A percentile compares a stretch with the other conserved stretches of the same genome.
Conservation (phyloP, 1,140 invertebrate species). For the Trichonephila inaurata region DNA sequence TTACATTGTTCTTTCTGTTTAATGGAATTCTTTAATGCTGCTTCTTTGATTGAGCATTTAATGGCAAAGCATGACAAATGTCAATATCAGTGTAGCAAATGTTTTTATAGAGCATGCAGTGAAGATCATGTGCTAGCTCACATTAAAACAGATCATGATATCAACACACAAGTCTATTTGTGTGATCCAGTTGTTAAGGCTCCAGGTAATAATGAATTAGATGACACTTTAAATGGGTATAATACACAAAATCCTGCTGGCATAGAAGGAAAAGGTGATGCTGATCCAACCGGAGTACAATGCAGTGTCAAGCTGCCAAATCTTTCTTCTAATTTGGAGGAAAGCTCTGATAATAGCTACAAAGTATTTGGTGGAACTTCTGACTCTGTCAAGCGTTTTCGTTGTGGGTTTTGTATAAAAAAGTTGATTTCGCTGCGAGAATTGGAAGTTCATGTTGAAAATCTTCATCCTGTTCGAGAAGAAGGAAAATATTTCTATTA, state of each 20-base stretch:
- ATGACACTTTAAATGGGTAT: neutral
- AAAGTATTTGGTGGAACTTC: neutral
- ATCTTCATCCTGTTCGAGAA: slow-evolving; percentile 37
- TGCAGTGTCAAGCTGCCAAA: neutral
- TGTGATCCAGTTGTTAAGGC: slow-evolving; percentile 23
- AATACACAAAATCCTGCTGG: slow-evolving; percentile 9
- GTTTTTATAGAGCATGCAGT: slow-evolving; percentile 71
- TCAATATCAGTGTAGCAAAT: slow-evolving; percentile 61
- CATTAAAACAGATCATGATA: slow-evolving; percentile 45
- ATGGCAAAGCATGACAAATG: slow-evolving; percentile 31
- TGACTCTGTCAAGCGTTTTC: neutral
- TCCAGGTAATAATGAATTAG: neutral
- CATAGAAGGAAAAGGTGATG: neutral
- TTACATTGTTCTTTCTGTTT: slow-evolving; percentile 69
- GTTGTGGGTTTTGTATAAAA: slow-evolving; percentile 65
- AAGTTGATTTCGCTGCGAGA: slow-evolving; percentile 19
- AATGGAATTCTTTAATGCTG: neutral
- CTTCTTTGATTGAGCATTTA: slow-evolving; percentile 46
- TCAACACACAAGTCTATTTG: neutral
- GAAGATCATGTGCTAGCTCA: slow-evolving; percentile 65
- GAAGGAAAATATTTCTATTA: slow-evolving; percentile 45
- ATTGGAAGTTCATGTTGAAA: slow-evolving; percentile 39
- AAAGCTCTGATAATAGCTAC: slow-evolving; percentile 42
- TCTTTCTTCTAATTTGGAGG: neutral
- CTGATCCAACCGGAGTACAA: neutral